These are phyloP conservation scores for Hirtodrosophila cameraria DNA, from an alignment of 2,888 invertebrate genomes.

Conservation along the genomic window DNA sequence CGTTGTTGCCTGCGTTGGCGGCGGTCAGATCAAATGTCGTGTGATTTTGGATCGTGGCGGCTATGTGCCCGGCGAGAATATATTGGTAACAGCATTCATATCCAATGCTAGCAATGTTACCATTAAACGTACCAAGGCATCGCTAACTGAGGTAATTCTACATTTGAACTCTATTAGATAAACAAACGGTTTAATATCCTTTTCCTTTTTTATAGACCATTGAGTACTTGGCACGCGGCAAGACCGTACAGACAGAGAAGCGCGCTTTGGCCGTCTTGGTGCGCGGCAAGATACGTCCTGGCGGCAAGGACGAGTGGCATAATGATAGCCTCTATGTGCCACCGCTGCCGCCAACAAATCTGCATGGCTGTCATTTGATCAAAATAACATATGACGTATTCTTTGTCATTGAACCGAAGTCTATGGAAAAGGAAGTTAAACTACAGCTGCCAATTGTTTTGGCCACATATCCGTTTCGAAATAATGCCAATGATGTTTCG, in stretches of 20 bases:
- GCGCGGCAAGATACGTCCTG: constrained; percentile 92
- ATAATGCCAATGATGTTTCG: constrained; percentile 86
- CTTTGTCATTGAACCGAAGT: constrained; percentile 95
- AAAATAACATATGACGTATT: constrained; percentile 96
- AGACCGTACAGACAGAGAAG: constrained; percentile 93
- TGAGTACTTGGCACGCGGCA: constrained; percentile 93
- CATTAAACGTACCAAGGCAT: constrained; percentile 93
- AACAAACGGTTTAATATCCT: background rate
- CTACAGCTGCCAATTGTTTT: constrained; percentile 95
- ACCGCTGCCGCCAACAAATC: constrained; percentile 96
- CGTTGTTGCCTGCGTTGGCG: constrained; percentile 91
- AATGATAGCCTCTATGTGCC: constrained; percentile 96
- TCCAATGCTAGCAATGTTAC: constrained; percentile 93
- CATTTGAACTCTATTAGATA: background rate
- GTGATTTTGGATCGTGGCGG: constrained; percentile 95
- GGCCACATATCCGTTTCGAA: constrained; percentile 94
- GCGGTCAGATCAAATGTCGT: constrained; percentile 93
- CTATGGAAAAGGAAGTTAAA: constrained; percentile 95
- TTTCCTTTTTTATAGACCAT: constrained; percentile 87
- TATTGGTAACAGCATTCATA: constrained; percentile 93
- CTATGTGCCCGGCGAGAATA: constrained; percentile 97
- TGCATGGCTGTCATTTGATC: constrained; percentile 96
- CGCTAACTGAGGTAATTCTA: constrained; percentile 87
- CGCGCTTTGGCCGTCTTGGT: constrained; percentile 92
- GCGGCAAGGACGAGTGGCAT: constrained; percentile 93